A percentile compares a stretch with the other conserved stretches of the same genome.
These are phyloP conservation scores for Marasmarcha lunaedactyla DNA, from an alignment of 2,888 invertebrate genomes.

Conservation along the genomic window DNA sequence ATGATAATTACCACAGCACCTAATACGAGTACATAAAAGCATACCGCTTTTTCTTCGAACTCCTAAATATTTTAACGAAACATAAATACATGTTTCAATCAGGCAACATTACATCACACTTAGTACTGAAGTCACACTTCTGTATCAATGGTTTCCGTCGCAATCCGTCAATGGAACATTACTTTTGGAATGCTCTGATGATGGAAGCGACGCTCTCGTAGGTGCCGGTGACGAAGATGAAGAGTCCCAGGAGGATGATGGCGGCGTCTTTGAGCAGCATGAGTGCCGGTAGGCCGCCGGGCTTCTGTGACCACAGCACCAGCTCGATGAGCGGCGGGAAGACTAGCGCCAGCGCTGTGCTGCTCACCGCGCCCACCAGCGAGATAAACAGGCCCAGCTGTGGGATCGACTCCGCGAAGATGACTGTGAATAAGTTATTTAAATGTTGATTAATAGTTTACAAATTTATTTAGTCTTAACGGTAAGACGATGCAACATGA, in stretches of 20 bases:
- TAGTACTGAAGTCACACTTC: too few relatives aligned
- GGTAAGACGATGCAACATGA: too few relatives aligned
- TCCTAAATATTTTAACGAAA: too few relatives aligned
- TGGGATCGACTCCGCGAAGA: slow-evolving; percentile 87
- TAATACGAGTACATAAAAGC: too few relatives aligned
- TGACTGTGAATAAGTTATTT: slow-evolving; percentile 69
- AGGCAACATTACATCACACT: too few relatives aligned
- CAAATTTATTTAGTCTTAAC: too few relatives aligned
- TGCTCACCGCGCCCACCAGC: slow-evolving; percentile 90
- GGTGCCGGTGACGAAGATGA: slow-evolving; percentile 81
- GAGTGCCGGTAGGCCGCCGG: slow-evolving; percentile 50
- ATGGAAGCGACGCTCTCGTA: slow-evolving; percentile 79
- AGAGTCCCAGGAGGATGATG: slow-evolving; percentile 75
- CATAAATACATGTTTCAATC: too few relatives aligned
- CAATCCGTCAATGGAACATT: too few relatives aligned
- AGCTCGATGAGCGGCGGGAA: slow-evolving; percentile 91
- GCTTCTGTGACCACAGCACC: slow-evolving; percentile 74
- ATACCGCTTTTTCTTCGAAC: too few relatives aligned
- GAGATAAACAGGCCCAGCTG: slow-evolving; percentile 90
- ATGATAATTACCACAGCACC: too few relatives aligned
- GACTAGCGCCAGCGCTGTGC: slow-evolving; percentile 86
- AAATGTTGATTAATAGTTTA: too few relatives aligned
- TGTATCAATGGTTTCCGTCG: too few relatives aligned
- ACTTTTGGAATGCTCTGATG: slow-evolving; percentile 42
- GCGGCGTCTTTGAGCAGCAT: slow-evolving; percentile 70